These are phyloP conservation scores for Daboia siamensis DNA, from an alignment of 2,113 vertebrate genomes.

Conservation along the genomic window DNA sequence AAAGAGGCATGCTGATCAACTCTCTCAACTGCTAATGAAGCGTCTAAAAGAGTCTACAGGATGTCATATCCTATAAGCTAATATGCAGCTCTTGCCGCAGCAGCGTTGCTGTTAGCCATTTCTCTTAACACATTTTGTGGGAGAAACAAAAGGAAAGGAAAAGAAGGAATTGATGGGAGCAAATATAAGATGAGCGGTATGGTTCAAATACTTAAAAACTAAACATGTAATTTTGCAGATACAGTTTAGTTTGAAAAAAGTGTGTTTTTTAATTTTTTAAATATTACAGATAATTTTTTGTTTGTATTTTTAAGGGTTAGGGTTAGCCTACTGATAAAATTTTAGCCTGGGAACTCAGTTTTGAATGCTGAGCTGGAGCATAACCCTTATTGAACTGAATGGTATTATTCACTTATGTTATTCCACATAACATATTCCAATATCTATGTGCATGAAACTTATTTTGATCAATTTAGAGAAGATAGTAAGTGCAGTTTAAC, in stretches of 20 bases:
- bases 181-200: not conserved
- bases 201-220: not conserved
- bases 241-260: not conserved
- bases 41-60: not conserved
- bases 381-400: not conserved
- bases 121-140: not conserved
- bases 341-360: not conserved
- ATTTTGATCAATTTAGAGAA: not conserved
- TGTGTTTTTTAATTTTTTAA: constrained; percentile 36
- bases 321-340: not conserved
- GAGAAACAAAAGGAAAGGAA: not conserved
- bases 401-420: not conserved
- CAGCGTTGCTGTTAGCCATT: not conserved
- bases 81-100: not conserved
- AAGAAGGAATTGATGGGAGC: not conserved
- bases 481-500: not conserved
- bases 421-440: not conserved
- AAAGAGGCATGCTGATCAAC: not conserved
- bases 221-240: not conserved
- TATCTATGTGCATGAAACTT: not conserved
- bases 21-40: not conserved
- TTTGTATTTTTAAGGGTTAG: constrained; percentile 19
- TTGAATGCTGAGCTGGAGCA: not conserved
- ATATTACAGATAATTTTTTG: constrained; percentile 34
- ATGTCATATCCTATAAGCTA: not conserved